Evolutionary conservation across 2,888 invertebrate genomes (phyloP), one percentile per base, ranked within the genome.

Genomic region (Psylliodes chrysocephalus): DNA sequence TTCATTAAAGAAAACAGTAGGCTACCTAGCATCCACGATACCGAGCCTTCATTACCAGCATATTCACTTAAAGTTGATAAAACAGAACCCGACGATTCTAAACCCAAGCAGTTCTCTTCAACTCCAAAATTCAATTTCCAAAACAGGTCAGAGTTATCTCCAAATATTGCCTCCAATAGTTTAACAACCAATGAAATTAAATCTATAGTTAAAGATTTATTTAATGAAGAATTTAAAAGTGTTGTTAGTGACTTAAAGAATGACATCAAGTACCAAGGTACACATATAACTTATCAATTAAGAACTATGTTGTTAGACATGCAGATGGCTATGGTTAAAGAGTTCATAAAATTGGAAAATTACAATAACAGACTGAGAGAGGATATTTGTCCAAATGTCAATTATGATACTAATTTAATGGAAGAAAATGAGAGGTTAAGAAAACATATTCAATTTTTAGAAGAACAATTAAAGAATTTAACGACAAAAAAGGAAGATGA

Each of bases 371-470:
- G 63, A 44, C 55, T 77, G 10, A 71, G 70, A 8, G 69, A 75
- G 12, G 75, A 76, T 28, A 44, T 19, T 77, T 73, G 60, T 73
- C 84, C 64, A 74, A 79, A 40, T 80, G 82, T 53, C 83, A 82
- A 68, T 84, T 85, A 72, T 14, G 60, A 28, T 19, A 78, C 53
- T 33, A 60, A 79, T 51, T 78, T 86, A 63, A 69, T 85, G 25
- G 85, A 86, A 72, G 83, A 84, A 28, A 86, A 86, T 71, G 82
- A 84, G 69, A 84, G 82, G 71, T 78, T 86, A 19, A 79, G 82
- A 1, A 80, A 85, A 28, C 85, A 85, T 78, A 78, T 86, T 64
- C 84, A 85, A 66, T 81, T 83, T 70, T 74, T 86, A 60, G 85
- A 85, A 57, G 68, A 72, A 12, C 69, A 72, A 49, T 12, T 61